phyloP scores from a whole-genome alignment of 2,797 vertebrate species.

The Chelonia mydas region DNA sequence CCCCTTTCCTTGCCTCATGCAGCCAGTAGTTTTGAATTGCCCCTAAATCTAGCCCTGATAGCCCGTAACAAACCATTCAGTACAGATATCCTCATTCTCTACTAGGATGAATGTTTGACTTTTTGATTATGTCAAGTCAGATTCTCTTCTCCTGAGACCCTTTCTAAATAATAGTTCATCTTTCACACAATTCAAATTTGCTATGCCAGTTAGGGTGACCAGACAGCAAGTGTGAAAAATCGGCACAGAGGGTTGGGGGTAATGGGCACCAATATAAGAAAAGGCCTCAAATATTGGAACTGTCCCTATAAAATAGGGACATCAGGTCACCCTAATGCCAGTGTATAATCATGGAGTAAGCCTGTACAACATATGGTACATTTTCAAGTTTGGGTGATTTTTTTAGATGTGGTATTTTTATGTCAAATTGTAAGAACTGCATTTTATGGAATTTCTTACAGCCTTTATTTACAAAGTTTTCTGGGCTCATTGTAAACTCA shows the following conservation, averaged over 20 bases:
- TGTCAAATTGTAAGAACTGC: constrained; percentile 58
- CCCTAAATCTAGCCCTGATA: background rate
- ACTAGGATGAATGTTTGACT: constrained; percentile 18
- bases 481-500: constrained; percentile 41
- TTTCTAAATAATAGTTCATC: constrained; percentile 41
- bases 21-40: background rate
- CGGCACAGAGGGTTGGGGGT: too few species aligned
- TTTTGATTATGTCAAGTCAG: background rate
- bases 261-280: too few species aligned
- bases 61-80: background rate
- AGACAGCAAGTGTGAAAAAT: too few species aligned
- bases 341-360: constrained; percentile 22
- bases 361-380: constrained; percentile 17
- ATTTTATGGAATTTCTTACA: constrained; percentile 59
- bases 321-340: too few species aligned
- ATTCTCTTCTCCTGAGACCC: background rate
- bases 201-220: background rate
- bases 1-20: background rate
- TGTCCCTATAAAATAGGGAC: too few species aligned
- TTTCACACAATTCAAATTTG: background rate
- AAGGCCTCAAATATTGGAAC: too few species aligned
- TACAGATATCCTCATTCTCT: background rate
- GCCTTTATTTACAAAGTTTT: constrained; percentile 45
- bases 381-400: constrained; percentile 15
- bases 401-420: constrained; percentile 58